Evolutionary conservation across 2,113 vertebrate species (phyloP), one percentile per base, ranked within the genome.

Genomic region (Otocyon megalotis): DNA sequence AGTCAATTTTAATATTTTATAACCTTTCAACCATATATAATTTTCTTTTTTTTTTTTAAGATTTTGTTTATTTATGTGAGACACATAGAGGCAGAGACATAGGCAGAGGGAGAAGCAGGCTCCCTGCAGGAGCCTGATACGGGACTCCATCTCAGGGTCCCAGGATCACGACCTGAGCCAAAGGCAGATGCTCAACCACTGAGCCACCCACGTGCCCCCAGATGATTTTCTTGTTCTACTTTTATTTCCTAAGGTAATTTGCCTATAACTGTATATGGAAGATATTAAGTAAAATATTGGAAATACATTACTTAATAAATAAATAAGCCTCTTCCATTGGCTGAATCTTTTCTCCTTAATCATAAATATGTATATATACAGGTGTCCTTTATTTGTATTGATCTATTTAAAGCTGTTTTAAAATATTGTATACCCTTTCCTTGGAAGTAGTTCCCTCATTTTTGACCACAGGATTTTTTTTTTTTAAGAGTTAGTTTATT

Each of bases 191-290:
- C 43, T 43, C 43, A 43, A 43, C 43, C 43, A 43, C 7, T 43
- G 43, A 43, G 43, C 43, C 43, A 43, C 43, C 43, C 43, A 43
- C 7, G 1, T 43, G 43, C 43, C 43, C 43, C 43, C 50, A 16
- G 26, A 12, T 94, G 56, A 77, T 63, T 88, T 79, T 89, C 20
- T 63, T 83, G 19, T 72, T 88, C 35, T 15, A 93, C 13, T 88
- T 88, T 93, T 90, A 81, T 63, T 81, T 96, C 81, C 92, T 76
- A 53, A 94, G 24, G 1, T 74, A 81, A 96, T 89, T 96, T 91
- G 56, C 71, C 56, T 67, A 0, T 88, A 53, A 50, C 50, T 58
- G 0, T 88, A 50, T 88, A 53, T 91, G 26, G 91, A 96, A 85
- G 14, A 77, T 50, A 67, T 11, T 60, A 43, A 94, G 11, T 69